Evolutionary conservation across 2,888 invertebrate species (phyloP), one percentile per base, ranked within the genome.

Genomic region (Pachydiplax longipennis): DNA sequence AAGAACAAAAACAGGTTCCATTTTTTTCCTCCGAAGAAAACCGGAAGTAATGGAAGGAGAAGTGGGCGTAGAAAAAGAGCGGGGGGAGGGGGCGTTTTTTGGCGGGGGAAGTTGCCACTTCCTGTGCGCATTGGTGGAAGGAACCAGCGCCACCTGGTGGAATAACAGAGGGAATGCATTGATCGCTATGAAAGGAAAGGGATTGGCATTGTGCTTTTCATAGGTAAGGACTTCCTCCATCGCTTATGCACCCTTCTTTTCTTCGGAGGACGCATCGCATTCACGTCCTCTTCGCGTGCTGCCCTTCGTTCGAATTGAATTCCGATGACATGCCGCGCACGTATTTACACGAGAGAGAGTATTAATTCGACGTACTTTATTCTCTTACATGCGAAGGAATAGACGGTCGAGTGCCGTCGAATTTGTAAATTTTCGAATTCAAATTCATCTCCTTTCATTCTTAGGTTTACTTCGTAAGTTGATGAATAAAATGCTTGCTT

Each of bases 161-260:
- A 61, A 58, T 83, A 83, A 53, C n/a, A 83, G 58, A 53, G 83
- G 65, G 3, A 53, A 83, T 83, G 87, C 58, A 87, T 87, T 87
- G 61, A 87, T 87, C 87, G 35, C 22, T 58, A 15, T 58, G 37
- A 61, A 37, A 31, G 18, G 35, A 53, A 53, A 53, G 83, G 82
- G 53, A 82, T 82, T 48, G 82, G 83, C 58, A 83, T 83, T 58
- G 58, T 53, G 83, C 18, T 58, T 44, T 44, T 44, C 44, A 83
- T 83, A 81, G 44, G 81, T 37, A 83, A 44, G 83, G 53, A 35
- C 83, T 35, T 58, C 31, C n/a, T 61, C 87, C 53, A 53, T 44
- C 44, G 44, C 44, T 3, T 44, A 44, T 44, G 44, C 44, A 44
- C 65, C 25, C 65, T 65, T n/a, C n/a, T n/a, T n/a, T n/a, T n/a